Base-by-base conservation (phyloP, 1,140 invertebrate genomes). In the Megalopta genalis region DNA sequence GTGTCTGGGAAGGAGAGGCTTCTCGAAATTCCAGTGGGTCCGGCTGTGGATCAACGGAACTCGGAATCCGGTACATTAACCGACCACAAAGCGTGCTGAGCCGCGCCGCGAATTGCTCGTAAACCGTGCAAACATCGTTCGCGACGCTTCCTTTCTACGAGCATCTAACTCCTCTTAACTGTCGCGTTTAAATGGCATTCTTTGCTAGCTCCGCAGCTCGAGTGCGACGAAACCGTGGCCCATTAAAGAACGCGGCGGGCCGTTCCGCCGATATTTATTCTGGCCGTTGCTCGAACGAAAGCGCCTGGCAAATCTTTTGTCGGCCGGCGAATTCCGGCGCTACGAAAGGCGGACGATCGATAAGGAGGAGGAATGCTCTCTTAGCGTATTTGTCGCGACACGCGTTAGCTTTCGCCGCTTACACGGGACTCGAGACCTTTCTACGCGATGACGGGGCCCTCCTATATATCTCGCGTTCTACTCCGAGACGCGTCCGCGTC, bases 41-140 rank as follows among this genome's bases (percentile, higher is more conserved):
- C 68, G 75, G 74, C 67, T 65, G 62, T 76, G 76, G 63, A 85
- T 81, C 75, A 82, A 82, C 78, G 86, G 83, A 87, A 84, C 77
- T 69, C 18, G 80, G 80, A 88, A 87, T 87, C 86, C 81, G 80
- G 76, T 78, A 81, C 77, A 84, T 88, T 87, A 89, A 88, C 76
- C 77, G 77, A 39, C 84, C 84, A 83, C 86, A 88, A 84, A 88
- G 75, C 69, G 83, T 66, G 70, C n/a, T 66, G 25, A 25, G 27
- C 59, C 62, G 52, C 59, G 63, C 77, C 63, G 77, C 73, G 86
- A 80, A 87, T 87, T 69, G 84, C 82, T 89, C 87, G 86, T 89
- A 89, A 89, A 88, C 69, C 76, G 77, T 82, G 59, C 72, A 84
- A 88, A 88, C 73, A 74, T 81, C 82, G 77, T 81, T 85, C 81